Evolutionary conservation across 2,797 vertebrate species (phyloP).

Genomic region (Taenioides sp.): DNA sequence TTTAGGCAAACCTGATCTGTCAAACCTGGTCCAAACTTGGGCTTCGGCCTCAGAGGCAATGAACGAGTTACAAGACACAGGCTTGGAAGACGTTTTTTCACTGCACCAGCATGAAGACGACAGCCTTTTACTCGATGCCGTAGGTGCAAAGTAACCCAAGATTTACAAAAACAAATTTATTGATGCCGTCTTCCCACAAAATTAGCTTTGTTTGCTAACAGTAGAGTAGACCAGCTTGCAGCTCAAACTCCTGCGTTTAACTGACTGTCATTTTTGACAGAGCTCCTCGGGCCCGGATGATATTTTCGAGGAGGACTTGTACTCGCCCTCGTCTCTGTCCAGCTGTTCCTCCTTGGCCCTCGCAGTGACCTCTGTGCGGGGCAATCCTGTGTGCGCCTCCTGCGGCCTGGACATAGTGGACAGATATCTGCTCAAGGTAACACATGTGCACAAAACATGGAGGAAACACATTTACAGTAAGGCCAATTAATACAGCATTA

Average conservation of each 20-base stretch:
- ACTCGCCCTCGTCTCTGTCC: conserved; percentile 83
- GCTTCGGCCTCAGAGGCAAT: conserved; percentile 23
- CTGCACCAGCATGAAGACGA: conserved; percentile 33
- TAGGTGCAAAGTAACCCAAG: conserved; percentile 39
- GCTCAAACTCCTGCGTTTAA: background rate
- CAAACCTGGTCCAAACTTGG: background rate
- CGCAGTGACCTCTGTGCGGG: conserved; percentile 67
- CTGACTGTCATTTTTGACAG: conserved; percentile 40
- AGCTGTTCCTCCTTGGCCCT: conserved; percentile 67
- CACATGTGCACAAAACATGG: background rate
- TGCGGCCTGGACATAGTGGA: conserved; percentile 92
- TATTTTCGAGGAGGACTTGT: conserved; percentile 86
- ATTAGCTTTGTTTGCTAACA: background rate
- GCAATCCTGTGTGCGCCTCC: conserved; percentile 83
- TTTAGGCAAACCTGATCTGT: background rate
- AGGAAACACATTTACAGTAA: background rate
- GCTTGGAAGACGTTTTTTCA: conserved; percentile 34
- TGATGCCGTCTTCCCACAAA: background rate
- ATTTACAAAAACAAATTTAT: background rate
- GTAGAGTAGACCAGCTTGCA: background rate
- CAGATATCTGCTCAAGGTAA: conserved; percentile 94
- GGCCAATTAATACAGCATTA: background rate
- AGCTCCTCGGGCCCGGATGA: conserved; percentile 79
- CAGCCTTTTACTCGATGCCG: conserved; percentile 43
- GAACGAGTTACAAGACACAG: conserved; percentile 38